These are phyloP conservation scores for Spinibarbus caldwelli DNA, from an alignment of 2,797 vertebrate genomes.

Conservation along the genomic window DNA sequence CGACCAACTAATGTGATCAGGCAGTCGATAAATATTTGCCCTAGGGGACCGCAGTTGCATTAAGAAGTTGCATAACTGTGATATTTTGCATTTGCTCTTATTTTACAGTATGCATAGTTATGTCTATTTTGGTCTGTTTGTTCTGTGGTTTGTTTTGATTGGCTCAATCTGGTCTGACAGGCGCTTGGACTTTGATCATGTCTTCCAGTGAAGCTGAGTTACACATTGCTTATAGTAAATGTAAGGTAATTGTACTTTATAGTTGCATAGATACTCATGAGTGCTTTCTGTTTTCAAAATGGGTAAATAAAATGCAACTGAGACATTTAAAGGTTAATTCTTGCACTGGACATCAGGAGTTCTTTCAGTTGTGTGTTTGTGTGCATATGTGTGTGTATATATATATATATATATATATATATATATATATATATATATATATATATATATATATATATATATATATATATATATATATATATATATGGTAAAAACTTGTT, in stretches of 20 bases:
- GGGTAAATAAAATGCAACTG: neutral
- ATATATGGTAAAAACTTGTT: constrained; percentile 31
- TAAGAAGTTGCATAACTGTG: neutral
- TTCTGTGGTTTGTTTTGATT: constrained; percentile 36
- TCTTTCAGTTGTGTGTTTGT: neutral
- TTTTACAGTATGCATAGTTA: neutral
- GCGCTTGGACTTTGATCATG: constrained; percentile 36
- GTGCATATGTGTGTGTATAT: neutral
- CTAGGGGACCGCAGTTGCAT: neutral
- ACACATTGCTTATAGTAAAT: constrained; percentile 39
- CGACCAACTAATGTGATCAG: neutral
- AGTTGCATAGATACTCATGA: neutral
- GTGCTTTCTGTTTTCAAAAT: neutral
- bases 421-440: too few species aligned
- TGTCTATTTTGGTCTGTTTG: constrained; percentile 12
- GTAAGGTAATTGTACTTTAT: constrained; percentile 33
- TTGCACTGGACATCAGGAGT: neutral
- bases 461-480: neutral
- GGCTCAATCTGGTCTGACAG: constrained; percentile 7
- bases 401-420: neutral
- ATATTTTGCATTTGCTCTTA: neutral
- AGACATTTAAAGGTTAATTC: neutral
- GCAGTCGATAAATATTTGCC: neutral
- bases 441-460: too few species aligned
- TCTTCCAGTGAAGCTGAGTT: constrained; percentile 32